Percentiles rank a stretch among this genome's conserved stretches.
Conservation (phyloP, 2,888 invertebrate species). For the Cosmia pyralina region DNA sequence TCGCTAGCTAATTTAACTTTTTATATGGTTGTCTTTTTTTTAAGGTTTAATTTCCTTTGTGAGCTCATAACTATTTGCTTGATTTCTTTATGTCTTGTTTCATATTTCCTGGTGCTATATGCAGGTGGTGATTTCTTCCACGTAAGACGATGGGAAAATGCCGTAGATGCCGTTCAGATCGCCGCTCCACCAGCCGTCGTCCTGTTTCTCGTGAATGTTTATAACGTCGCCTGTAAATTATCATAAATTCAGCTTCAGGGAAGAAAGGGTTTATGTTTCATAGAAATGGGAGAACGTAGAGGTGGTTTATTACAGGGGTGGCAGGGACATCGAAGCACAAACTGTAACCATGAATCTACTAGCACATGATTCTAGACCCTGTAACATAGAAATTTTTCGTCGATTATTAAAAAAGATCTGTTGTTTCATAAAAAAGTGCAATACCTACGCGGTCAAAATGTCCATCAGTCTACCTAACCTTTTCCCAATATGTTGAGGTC, state of each 20-base stretch:
- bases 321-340: too few species aligned
- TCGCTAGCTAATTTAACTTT: not conserved
- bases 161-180: conserved; percentile 96
- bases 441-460: too few species aligned
- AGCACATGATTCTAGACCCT: too few species aligned
- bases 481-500: too few species aligned
- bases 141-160: conserved; percentile 98
- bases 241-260: conserved; percentile 29
- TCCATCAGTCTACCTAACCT: too few species aligned
- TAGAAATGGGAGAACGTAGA: not conserved
- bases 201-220: conserved; percentile 96
- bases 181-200: conserved; percentile 98
- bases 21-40: not conserved
- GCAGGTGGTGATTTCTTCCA: conserved; percentile 93
- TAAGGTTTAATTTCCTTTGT: not conserved
- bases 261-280: not conserved
- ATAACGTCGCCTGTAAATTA: conserved; percentile 93
- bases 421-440: too few species aligned
- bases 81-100: not conserved
- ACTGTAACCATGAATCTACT: too few species aligned
- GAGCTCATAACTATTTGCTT: not conserved
- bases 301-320: too few species aligned
- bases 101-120: conserved; percentile 71
- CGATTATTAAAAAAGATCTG: too few species aligned
- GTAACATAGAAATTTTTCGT: too few species aligned